Percentiles rank a stretch among this genome's conserved stretches.
phyloP scores from a whole-genome alignment of 1,140 invertebrate species.

The Tyrophagus putrescentiae region DNA sequence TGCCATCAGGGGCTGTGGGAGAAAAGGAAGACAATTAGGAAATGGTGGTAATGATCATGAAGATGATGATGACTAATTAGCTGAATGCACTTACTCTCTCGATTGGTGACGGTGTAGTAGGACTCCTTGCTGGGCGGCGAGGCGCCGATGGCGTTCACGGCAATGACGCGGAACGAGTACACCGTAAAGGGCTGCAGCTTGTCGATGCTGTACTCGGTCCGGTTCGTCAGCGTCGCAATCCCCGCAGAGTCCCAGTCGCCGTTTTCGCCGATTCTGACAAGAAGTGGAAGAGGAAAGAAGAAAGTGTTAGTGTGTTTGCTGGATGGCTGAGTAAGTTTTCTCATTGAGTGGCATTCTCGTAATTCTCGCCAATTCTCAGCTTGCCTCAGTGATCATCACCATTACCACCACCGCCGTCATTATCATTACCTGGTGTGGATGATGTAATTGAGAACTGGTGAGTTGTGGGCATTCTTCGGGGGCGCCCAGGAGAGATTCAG shows the following conservation, averaged over 20 bases:
- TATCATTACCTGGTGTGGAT: constrained; percentile 49
- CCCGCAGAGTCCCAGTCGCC: constrained; percentile 33
- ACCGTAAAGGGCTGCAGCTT: constrained; percentile 53
- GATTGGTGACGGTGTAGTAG: constrained; percentile 56
- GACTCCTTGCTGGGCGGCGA: constrained; percentile 53
- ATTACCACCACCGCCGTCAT: constrained; percentile 14
- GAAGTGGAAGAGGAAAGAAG: neutral
- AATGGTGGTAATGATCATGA: neutral
- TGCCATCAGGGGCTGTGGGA: constrained; percentile 50
- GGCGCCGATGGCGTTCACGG: constrained; percentile 51
- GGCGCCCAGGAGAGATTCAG: constrained; percentile 60
- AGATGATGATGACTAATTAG: neutral
- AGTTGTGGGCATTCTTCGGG: constrained; percentile 50
- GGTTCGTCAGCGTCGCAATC: constrained; percentile 48
- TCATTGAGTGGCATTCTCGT: constrained; percentile 9
- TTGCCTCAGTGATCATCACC: neutral
- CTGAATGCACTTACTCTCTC: constrained; percentile 44
- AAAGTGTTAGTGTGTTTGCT: neutral
- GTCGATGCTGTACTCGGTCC: constrained; percentile 41
- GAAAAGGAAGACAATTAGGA: neutral
- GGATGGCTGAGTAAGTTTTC: neutral
- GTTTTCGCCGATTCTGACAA: constrained; percentile 35
- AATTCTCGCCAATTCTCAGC: neutral
- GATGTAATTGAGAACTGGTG: constrained; percentile 52
- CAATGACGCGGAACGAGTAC: constrained; percentile 55